These are phyloP conservation scores for Stenodema calcarata DNA, from an alignment of 2,888 invertebrate genomes.

Conservation along the genomic window DNA sequence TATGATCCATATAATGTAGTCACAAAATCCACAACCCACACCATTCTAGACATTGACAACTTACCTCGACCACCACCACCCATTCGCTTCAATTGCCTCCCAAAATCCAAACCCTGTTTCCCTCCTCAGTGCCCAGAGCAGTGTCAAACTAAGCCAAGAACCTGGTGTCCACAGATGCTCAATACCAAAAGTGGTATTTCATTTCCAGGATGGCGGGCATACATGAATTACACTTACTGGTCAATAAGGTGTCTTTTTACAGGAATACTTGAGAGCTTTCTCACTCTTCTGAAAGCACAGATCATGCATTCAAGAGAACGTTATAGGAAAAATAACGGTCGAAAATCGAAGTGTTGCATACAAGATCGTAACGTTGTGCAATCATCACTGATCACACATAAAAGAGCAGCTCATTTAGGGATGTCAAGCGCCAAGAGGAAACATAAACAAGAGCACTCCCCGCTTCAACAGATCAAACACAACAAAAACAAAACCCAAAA, in stretches of 20 bases:
- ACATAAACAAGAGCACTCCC: not conserved
- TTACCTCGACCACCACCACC: not conserved
- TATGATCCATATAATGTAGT: not conserved
- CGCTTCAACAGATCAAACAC: not conserved
- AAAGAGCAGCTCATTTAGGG: not conserved
- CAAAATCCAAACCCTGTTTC: not conserved
- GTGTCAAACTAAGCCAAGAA: not conserved
- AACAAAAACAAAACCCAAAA: not conserved
- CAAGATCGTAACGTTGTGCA: not conserved
- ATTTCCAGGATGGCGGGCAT: not conserved
- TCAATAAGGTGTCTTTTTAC: not conserved
- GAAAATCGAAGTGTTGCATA: not conserved
- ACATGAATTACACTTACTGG: not conserved
- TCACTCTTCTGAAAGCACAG: not conserved
- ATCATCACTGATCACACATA: not conserved
- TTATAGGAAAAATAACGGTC: not conserved
- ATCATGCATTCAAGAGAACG: not conserved
- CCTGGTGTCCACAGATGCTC: not conserved
- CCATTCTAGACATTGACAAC: not conserved
- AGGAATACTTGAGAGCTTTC: not conserved
- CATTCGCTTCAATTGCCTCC: not conserved
- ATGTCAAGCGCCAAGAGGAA: not conserved
- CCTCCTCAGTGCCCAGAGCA: not conserved
- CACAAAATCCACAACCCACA: not conserved
- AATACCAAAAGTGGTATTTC: not conserved